A percentile compares a stretch with the other conserved stretches of the same genome.
phyloP scores from a whole-genome alignment of 2,797 vertebrate species.

The Neopelma chrysocephalum region DNA sequence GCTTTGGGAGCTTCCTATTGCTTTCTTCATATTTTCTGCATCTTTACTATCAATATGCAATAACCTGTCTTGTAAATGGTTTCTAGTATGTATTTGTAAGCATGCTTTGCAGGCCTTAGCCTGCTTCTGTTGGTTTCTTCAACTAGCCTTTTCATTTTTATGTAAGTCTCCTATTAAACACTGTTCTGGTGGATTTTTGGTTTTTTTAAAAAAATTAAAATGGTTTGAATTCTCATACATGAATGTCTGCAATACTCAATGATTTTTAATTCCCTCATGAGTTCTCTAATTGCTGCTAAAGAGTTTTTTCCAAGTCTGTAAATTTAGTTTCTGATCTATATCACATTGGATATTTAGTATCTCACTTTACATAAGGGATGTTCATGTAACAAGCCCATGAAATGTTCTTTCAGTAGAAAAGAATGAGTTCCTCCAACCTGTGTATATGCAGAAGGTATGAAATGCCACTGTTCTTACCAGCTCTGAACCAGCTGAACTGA shows the following conservation, averaged over 20 bases:
- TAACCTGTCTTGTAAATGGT: neutral
- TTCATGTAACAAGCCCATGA: neutral
- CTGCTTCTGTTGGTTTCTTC: neutral
- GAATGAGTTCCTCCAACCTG: neutral
- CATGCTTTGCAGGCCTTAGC: neutral
- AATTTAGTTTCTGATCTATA: neutral
- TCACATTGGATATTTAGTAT: neutral
- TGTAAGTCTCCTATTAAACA: neutral
- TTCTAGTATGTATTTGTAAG: neutral
- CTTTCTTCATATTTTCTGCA: neutral
- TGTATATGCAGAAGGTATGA: neutral
- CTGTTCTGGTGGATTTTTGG: neutral
- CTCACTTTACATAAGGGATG: neutral
- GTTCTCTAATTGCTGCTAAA: neutral
- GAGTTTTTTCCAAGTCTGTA: neutral
- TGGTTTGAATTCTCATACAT: neutral
- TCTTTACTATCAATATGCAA: neutral
- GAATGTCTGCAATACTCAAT: neutral
- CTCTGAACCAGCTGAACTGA: slow-evolving; percentile 93
- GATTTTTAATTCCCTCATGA: neutral
- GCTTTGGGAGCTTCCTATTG: neutral
- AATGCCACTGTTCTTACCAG: slow-evolving; percentile 79
- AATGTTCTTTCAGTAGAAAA: neutral
- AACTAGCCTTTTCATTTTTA: neutral
- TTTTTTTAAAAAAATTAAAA: neutral